Conservation (phyloP, 2,888 invertebrate genomes). For the Liposcelis brunnea region DNA sequence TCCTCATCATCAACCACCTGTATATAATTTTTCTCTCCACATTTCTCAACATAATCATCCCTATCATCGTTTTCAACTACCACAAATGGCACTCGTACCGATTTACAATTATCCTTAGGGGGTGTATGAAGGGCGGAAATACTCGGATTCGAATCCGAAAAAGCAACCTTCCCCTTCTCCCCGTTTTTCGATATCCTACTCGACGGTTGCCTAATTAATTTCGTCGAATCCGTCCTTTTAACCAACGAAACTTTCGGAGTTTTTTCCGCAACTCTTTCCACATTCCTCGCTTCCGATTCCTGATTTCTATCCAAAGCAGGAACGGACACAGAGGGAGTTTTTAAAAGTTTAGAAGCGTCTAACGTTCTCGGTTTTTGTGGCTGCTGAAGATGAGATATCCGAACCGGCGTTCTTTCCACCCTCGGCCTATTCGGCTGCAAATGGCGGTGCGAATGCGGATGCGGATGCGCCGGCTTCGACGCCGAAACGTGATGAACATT, state of each 20-base stretch:
- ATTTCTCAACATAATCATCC: slow-evolving; percentile 29
- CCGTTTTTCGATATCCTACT: background rate
- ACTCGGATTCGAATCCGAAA: no score
- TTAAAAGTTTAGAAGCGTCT: slow-evolving; percentile 2
- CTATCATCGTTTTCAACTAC: slow-evolving; percentile 28
- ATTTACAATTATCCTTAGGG: background rate
- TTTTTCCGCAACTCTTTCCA: slow-evolving; percentile 15
- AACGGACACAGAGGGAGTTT: background rate
- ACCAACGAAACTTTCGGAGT: slow-evolving; percentile 24
- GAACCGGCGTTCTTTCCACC: slow-evolving; percentile 3
- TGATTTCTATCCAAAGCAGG: background rate
- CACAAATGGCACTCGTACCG: slow-evolving; percentile 5
- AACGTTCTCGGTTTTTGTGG: background rate
- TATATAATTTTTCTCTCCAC: slow-evolving; percentile 27
- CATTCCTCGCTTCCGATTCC: slow-evolving; percentile 6
- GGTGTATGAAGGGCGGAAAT: background rate
- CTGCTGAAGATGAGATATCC: slow-evolving; percentile 6
- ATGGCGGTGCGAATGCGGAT: no score
- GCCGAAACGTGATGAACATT: slow-evolving; percentile 14
- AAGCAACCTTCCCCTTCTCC: no score
- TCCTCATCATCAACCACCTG: slow-evolving; percentile 42
- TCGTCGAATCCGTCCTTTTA: slow-evolving; percentile 51
- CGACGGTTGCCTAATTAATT: slow-evolving; percentile 35
- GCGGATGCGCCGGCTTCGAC: slow-evolving; percentile 9
- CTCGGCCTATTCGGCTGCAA: background rate